A percentile compares a stretch with the other conserved stretches of the same genome.
phyloP scores from a whole-genome alignment of 1,140 invertebrate species.

The Neomicropteryx cornuta region DNA sequence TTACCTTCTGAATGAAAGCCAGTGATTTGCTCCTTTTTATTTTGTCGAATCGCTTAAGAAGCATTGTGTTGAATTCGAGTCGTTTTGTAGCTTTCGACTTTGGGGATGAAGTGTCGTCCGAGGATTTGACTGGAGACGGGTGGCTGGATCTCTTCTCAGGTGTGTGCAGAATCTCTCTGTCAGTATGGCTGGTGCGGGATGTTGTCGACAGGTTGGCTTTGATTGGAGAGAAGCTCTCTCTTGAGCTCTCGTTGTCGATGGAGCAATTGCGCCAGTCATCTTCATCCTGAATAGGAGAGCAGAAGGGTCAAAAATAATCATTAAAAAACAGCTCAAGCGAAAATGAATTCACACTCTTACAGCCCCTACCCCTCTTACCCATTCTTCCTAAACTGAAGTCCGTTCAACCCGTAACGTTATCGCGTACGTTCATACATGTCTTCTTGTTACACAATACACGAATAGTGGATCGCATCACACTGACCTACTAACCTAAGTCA shows the following conservation, averaged over 20 bases:
- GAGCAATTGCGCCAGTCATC: constrained; percentile 7
- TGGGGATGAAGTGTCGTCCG: not conserved
- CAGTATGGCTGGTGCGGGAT: not conserved
- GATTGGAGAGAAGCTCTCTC: not conserved
- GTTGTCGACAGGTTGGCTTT: not conserved
- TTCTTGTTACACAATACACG: too few species aligned
- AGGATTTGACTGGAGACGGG: not conserved
- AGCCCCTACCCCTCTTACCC: too few species aligned
- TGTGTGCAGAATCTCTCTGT: too few species aligned
- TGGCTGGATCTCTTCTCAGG: too few species aligned
- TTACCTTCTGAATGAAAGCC: too few species aligned
- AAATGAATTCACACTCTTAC: constrained; percentile 1
- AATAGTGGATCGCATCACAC: too few species aligned
- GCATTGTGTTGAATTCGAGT: not conserved
- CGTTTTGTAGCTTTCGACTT: not conserved
- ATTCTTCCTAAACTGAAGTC: too few species aligned
- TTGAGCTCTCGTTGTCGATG: constrained; percentile 1
- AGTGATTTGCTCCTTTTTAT: too few species aligned
- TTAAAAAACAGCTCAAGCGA: not conserved
- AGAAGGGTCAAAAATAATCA: not conserved
- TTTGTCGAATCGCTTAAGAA: too few species aligned
- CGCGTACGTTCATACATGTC: too few species aligned
- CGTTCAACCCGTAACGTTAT: too few species aligned
- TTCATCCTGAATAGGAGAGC: constrained; percentile 5
- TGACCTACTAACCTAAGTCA: too few species aligned